phyloP scores from a whole-genome alignment of 2,113 vertebrate species.

The Nothocercus nigrocapillus region DNA sequence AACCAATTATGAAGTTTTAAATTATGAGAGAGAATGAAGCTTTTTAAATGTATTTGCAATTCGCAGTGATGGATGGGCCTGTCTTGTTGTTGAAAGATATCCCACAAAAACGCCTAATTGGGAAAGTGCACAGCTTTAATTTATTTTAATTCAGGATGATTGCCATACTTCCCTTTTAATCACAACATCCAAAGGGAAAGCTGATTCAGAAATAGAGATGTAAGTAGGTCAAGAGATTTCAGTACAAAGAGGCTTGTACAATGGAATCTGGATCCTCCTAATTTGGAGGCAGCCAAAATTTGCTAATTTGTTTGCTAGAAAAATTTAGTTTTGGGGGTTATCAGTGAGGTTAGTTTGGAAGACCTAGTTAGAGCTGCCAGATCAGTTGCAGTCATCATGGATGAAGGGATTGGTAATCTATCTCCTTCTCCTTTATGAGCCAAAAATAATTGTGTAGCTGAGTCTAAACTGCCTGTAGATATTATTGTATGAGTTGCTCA shows the following conservation, averaged over 20 bases:
- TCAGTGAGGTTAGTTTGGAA: conserved; percentile 44
- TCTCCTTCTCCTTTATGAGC: background rate
- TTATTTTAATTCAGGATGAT: conserved; percentile 58
- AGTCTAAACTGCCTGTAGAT: conserved; percentile 48
- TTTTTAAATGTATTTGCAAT: conserved; percentile 36
- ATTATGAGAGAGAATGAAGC: conserved; percentile 34
- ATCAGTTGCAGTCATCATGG: conserved; percentile 46
- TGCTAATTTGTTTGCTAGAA: conserved; percentile 26
- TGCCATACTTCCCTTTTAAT: conserved; percentile 48
- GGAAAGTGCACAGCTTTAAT: conserved; percentile 56
- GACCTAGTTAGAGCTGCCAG: conserved; percentile 33
- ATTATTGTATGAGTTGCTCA: conserved; percentile 37
- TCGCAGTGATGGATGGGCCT: conserved; percentile 40
- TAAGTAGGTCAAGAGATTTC: conserved; percentile 54
- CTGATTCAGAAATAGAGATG: conserved; percentile 32
- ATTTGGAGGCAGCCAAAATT: conserved; percentile 13
- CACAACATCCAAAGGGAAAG: conserved; percentile 42
- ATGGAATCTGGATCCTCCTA: conserved; percentile 26
- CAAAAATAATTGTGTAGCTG: conserved; percentile 59
- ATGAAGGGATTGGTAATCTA: conserved; percentile 31
- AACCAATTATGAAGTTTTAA: conserved; percentile 53
- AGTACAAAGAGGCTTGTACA: background rate
- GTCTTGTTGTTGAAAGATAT: conserved; percentile 44
- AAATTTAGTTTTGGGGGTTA: conserved; percentile 34
- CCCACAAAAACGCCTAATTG: conserved; percentile 41